Evolutionary conservation across 2,888 invertebrate genomes (phyloP).

Genomic region (Ashinkailepas kermadecensis): DNA sequence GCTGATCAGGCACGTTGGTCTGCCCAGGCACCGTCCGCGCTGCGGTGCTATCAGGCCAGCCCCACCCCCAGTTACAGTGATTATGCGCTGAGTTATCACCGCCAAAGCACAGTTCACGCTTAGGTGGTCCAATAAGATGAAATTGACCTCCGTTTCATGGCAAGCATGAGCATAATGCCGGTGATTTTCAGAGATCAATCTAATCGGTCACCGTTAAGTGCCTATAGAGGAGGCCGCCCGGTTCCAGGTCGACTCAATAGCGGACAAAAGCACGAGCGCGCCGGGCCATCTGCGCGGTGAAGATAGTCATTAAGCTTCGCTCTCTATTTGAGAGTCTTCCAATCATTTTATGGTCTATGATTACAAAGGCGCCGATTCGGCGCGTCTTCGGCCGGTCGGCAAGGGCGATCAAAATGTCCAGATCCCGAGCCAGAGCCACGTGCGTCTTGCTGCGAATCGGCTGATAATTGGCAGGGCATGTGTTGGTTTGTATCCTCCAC

Average conservation of each 20-base stretch:
- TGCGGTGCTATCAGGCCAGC: neutral
- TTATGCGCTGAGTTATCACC: conserved; percentile 4
- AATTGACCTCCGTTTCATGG: conserved; percentile 17
- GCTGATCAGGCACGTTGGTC: too few relatives aligned
- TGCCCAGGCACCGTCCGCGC: too few relatives aligned
- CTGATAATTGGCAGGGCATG: neutral
- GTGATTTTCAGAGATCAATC: conserved; percentile 17
- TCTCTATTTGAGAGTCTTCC: neutral
- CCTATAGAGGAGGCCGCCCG: conserved; percentile 5
- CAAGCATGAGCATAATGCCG: conserved; percentile 14
- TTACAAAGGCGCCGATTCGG: neutral
- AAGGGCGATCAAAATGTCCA: neutral
- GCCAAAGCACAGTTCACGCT: neutral
- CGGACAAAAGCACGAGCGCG: neutral
- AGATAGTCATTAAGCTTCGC: conserved; percentile 18
- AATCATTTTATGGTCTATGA: conserved; percentile 22
- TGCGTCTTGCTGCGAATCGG: neutral
- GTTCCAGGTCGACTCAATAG: neutral
- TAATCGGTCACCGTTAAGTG: conserved; percentile 19
- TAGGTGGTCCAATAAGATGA: conserved; percentile 18
- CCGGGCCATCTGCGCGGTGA: neutral
- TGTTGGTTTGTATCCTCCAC: conserved; percentile 23
- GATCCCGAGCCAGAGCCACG: neutral
- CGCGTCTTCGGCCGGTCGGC: neutral
- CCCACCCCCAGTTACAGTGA: neutral